These are phyloP conservation scores for Gisinianus flammeolus DNA, from an alignment of 2,888 invertebrate genomes.

Conservation along the genomic window DNA sequence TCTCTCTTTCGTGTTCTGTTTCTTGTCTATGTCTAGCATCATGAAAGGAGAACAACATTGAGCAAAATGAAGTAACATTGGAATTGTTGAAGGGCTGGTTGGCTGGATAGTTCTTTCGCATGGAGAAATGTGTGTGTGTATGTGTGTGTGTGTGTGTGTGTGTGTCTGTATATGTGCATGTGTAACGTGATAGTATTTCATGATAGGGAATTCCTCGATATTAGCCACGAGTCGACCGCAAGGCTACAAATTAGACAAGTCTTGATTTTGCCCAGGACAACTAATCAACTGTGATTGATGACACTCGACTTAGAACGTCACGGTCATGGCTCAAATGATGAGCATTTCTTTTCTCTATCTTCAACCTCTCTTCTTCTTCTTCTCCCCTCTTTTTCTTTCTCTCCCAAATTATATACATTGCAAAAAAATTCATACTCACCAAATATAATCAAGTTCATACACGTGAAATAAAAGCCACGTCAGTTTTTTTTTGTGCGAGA, in stretches of 20 bases:
- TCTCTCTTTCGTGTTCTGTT: conserved; percentile 4
- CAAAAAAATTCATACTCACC: neutral
- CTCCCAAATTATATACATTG: neutral
- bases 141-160: neutral
- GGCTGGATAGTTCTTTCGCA: neutral
- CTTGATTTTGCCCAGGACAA: conserved; percentile 48
- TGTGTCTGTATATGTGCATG: neutral
- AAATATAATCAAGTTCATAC: no score
- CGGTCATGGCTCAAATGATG: conserved; percentile 37
- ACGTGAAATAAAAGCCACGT: neutral
- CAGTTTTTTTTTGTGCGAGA: neutral
- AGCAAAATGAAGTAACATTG: neutral
- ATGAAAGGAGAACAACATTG: conserved; percentile 2
- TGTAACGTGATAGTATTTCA: conserved; percentile 1
- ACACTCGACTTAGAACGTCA: conserved; percentile 41
- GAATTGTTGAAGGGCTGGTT: neutral
- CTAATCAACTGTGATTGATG: conserved; percentile 50
- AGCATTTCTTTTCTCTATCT: conserved; percentile 7
- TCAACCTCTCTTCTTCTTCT: neutral
- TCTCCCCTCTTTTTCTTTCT: neutral
- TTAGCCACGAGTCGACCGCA: conserved; percentile 38
- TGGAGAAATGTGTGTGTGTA: neutral
- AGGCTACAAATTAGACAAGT: conserved; percentile 42
- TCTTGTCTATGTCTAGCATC: conserved; percentile 16
- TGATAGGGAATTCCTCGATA: conserved; percentile 22